A percentile compares a stretch with the other conserved stretches of the same genome.
Conservation (phyloP, 2,888 invertebrate species). For the Asteroscopus sphinx region DNA sequence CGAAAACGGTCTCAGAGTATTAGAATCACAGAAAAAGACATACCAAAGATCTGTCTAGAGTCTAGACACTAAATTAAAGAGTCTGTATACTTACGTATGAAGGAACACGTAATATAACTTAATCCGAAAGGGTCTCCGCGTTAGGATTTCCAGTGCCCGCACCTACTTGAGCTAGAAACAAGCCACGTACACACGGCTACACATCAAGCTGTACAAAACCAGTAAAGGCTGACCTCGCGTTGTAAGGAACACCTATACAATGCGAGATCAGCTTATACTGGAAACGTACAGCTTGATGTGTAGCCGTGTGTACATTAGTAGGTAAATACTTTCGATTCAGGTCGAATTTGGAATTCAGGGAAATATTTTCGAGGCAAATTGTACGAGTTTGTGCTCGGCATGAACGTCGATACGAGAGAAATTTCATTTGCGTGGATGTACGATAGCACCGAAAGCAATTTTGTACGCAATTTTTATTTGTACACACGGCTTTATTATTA, state of each 20-base stretch:
- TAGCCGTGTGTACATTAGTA: too few species aligned
- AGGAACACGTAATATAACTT: not conserved
- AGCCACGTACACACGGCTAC: slow-evolving; percentile 7
- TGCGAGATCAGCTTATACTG: too few species aligned
- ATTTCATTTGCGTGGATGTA: slow-evolving; percentile 25
- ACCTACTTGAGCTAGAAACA: slow-evolving; percentile 2
- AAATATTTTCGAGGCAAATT: slow-evolving; percentile 31
- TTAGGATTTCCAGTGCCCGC: not conserved
- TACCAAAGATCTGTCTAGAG: slow-evolving; percentile 22
- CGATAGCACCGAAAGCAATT: slow-evolving; percentile 18
- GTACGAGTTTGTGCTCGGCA: slow-evolving; percentile 11
- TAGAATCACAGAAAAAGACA: slow-evolving; percentile 17
- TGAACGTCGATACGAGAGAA: slow-evolving; percentile 17
- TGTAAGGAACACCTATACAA: too few species aligned
- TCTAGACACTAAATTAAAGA: slow-evolving; percentile 38
- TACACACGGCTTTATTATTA: slow-evolving; percentile 5
- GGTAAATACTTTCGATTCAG: slow-evolving; percentile 13
- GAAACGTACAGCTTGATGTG: too few species aligned
- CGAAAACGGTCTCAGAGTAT: slow-evolving; percentile 3
- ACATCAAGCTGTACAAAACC: too few species aligned
- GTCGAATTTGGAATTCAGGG: slow-evolving; percentile 15
- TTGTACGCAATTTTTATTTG: slow-evolving; percentile 12
- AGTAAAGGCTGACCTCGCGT: too few species aligned
- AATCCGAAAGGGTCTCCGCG: not conserved
- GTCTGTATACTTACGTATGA: slow-evolving; percentile 1